Evolutionary conservation across 2,113 vertebrate species (phyloP), one percentile per base, ranked within the genome.

Genomic region (Hemichromis elongatus): DNA sequence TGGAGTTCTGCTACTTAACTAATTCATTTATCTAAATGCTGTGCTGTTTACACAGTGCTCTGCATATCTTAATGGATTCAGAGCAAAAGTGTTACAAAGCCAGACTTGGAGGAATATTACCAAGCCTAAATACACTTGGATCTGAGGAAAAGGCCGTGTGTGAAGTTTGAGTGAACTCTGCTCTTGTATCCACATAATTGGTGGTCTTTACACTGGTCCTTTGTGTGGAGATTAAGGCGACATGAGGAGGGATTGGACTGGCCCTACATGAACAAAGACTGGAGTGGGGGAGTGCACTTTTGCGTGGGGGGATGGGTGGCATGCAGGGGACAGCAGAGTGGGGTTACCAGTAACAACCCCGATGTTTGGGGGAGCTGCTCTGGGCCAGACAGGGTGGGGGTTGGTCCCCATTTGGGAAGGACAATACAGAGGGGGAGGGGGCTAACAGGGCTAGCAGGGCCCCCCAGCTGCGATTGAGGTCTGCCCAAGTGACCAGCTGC

Each of bases 151-250:
- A 70, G 80, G 56, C 47, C 4, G 9, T 45, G 85, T 79, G 83
- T 81, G 90, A 55, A 61, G 81, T 78, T 56, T 85, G 82, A 84
- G 88, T 86, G 85, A 95, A 94, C 91, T 92, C 90, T 91, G 89
- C 90, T 92, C 93, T 85, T 88, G 90, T 92, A 93, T 86, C 89
- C 92, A 94, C 92, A 93, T 95, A 95, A 96, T 95, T 95, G 93
- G 92, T 92, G 94, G 93, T 91, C 93, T 95, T 94, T 94, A 96
- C 95, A 96, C 94, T 96, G 90, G 95, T 81, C 90, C 95, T 96
- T 96, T 96, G 96, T 96, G 94, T 92, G 86, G 90, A 95, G 96
- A 96, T 96, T 96, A 96, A 93, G 92, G 93, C 90, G 90, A 96
- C 95, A 94, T 94, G 94, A 95, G 93, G 94, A 94, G 89, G 94